Conservation (phyloP, 2,797 vertebrate genomes). For the Malurus splendens region DNA sequence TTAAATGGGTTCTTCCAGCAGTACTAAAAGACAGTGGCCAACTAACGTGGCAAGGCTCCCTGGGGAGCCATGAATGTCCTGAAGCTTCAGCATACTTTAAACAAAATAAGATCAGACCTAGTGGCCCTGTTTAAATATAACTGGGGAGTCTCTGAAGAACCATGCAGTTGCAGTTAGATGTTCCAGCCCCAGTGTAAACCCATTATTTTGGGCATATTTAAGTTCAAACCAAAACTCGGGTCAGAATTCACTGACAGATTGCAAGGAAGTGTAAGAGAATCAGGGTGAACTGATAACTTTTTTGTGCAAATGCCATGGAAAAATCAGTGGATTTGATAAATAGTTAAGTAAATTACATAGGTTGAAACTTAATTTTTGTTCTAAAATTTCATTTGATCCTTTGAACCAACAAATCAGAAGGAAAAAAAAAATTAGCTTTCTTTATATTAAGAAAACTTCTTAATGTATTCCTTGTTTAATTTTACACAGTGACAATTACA, state of each 20-base stretch:
- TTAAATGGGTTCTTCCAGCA: background rate
- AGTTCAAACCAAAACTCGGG: background rate
- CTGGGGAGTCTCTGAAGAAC: background rate
- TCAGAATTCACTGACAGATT: background rate
- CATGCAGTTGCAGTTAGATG: background rate
- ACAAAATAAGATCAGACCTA: background rate
- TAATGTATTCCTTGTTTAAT: background rate
- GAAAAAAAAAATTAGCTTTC: accelerated
- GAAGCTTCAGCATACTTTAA: background rate
- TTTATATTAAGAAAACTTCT: background rate
- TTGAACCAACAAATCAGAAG: background rate
- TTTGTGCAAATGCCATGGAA: background rate
- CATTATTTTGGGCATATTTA: background rate
- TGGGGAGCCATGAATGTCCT: background rate
- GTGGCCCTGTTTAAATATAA: background rate
- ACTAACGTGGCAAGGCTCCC: background rate
- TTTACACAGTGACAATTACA: background rate
- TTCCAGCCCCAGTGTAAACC: background rate
- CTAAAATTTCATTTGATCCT: background rate
- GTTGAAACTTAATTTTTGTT: background rate
- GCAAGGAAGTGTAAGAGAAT: background rate
- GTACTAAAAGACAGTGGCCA: background rate
- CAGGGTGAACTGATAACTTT: background rate
- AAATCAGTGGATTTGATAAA: background rate
- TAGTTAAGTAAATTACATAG: background rate